These are phyloP conservation scores for Tetragonula clypearis DNA, from an alignment of 1,140 invertebrate genomes.

Conservation along the genomic window DNA sequence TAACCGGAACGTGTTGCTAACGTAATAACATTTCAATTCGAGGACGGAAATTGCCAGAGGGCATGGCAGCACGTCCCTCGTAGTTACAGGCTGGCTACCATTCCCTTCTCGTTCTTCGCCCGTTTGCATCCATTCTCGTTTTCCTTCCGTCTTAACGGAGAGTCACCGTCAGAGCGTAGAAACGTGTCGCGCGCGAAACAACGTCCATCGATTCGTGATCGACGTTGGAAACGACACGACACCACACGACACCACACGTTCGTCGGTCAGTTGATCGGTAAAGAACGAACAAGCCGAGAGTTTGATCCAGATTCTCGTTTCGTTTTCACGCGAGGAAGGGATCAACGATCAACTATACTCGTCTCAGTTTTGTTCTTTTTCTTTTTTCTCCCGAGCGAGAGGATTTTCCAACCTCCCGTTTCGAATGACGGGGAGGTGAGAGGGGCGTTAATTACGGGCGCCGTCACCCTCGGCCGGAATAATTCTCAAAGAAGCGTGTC, in stretches of 20 bases:
- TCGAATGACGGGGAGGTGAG: neutral
- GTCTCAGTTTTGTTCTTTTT: neutral
- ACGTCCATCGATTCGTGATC: neutral
- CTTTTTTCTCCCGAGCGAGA: no score
- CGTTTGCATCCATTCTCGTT: conserved; percentile 25
- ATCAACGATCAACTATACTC: neutral
- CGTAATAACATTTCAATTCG: conserved; percentile 81
- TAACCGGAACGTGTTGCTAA: conserved; percentile 76
- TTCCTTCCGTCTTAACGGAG: neutral
- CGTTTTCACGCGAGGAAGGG: neutral
- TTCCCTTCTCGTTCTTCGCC: conserved; percentile 2
- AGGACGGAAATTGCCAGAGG: conserved; percentile 78
- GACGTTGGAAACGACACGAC: neutral
- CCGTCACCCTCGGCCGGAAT: neutral
- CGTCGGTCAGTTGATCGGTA: neutral
- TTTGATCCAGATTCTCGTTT: neutral
- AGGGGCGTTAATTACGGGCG: conserved; percentile 31
- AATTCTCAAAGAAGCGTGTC: conserved; percentile 46
- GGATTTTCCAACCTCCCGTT: conserved; percentile 11
- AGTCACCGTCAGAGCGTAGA: neutral
- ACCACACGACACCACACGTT: no score
- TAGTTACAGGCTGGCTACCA: conserved; percentile 60
- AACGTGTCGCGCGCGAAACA: neutral
- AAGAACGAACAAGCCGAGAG: neutral
- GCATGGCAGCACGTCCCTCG: conserved; percentile 55